Conservation (phyloP, 2,113 vertebrate genomes). For the Leiothrix lutea region DNA sequence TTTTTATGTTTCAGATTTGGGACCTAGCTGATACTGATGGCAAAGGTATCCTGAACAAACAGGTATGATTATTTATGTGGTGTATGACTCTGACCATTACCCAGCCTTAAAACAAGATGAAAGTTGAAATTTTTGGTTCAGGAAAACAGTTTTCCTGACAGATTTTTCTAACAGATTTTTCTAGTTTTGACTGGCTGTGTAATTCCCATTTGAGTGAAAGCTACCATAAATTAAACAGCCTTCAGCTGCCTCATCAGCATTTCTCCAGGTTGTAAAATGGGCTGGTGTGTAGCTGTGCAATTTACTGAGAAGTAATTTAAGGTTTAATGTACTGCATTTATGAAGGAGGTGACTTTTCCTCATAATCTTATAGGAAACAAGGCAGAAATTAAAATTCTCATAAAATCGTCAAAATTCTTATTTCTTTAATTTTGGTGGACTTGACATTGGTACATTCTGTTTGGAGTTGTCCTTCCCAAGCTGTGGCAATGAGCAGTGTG, state of each 20-base stretch:
- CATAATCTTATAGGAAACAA: background rate
- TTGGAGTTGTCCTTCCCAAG: background rate
- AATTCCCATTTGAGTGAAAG: background rate
- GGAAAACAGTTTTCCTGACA: background rate
- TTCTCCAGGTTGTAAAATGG: background rate
- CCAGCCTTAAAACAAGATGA: background rate
- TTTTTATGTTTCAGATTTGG: conserved; percentile 85
- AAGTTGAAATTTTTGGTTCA: background rate
- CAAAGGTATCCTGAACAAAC: conserved; percentile 93
- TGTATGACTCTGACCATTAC: background rate
- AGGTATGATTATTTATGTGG: conserved; percentile 77
- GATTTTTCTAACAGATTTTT: background rate
- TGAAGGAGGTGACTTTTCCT: background rate
- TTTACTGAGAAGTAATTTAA: background rate
- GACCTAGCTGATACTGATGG: conserved; percentile 94
- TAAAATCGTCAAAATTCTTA: background rate
- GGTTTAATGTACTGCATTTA: background rate
- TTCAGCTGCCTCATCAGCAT: background rate
- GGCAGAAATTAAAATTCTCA: background rate
- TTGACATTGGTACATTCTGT: background rate
- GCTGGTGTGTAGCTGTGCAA: background rate
- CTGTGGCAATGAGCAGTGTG: background rate
- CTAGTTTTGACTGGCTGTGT: background rate
- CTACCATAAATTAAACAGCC: background rate
- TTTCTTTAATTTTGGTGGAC: background rate